Conservation (phyloP, 2,888 invertebrate species). For the Pyrrhia umbra region DNA sequence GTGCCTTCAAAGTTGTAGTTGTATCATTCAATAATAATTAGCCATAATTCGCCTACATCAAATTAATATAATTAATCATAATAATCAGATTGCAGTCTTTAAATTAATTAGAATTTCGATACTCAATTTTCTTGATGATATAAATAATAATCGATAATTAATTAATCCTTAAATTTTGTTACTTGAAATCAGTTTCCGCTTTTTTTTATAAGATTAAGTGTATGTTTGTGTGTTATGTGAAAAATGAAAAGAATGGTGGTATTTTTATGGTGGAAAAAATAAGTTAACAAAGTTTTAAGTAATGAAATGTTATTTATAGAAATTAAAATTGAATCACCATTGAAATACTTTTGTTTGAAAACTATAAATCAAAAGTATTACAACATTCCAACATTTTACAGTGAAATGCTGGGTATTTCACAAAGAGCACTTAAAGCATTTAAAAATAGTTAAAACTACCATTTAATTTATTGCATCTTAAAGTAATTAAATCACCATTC, state of each 20-base stretch:
- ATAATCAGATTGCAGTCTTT: background rate
- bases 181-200: slow-evolving; percentile 9
- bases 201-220: slow-evolving; percentile 26
- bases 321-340: too few species aligned
- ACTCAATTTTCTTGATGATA: slow-evolving; percentile 23
- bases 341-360: too few species aligned
- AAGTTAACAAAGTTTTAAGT: too few species aligned
- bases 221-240: slow-evolving; percentile 16
- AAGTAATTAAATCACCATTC: slow-evolving; percentile 18
- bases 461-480: background rate
- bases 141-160: slow-evolving; percentile 9
- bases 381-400: too few species aligned
- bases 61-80: slow-evolving; percentile 5
- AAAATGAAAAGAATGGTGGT: slow-evolving; percentile 34
- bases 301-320: too few species aligned
- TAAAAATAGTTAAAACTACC: too few species aligned
- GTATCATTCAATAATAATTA: background rate
- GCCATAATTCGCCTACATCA: slow-evolving; percentile 9
- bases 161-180: slow-evolving; percentile 23
- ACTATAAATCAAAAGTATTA: too few species aligned
- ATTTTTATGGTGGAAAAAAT: too few species aligned
- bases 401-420: too few species aligned
- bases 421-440: too few species aligned
- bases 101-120: slow-evolving; percentile 3
- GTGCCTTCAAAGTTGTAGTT: slow-evolving; percentile 1